A percentile compares a stretch with the other conserved stretches of the same genome.
These are phyloP conservation scores for Nematopogon swammerdamellus DNA, from an alignment of 2,888 invertebrate species.

Conservation along the genomic window DNA sequence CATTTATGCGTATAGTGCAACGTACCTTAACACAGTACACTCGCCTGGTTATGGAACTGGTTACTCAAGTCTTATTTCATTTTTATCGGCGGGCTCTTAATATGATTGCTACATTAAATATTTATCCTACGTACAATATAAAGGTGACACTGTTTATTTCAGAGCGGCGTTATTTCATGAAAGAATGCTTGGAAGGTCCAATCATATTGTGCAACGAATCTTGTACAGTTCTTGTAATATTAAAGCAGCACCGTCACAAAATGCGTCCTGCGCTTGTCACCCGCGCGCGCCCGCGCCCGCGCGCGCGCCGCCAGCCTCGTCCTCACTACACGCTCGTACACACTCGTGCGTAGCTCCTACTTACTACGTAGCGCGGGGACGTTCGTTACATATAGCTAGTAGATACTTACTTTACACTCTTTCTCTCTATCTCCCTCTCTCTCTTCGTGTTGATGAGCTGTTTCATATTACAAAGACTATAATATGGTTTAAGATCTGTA, in stretches of 20 bases:
- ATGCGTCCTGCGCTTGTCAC: no score
- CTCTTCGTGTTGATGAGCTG: conserved; percentile 24
- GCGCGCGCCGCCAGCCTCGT: no score
- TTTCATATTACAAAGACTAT: conserved; percentile 55
- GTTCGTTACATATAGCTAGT: no score
- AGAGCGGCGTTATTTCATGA: conserved; percentile 32
- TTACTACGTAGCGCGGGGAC: no score
- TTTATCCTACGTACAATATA: conserved; percentile 33
- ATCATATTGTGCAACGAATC: conserved; percentile 58
- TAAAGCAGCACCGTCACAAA: conserved; percentile 51
- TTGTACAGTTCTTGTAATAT: conserved; percentile 57
- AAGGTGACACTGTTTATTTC: conserved; percentile 46
- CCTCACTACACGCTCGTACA: no score
- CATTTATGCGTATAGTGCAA: conserved; percentile 55
- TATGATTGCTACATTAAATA: conserved; percentile 14
- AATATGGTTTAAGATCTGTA: conserved; percentile 27
- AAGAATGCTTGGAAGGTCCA: conserved; percentile 54
- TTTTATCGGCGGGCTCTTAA: conserved; percentile 20
- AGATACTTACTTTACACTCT: no score
- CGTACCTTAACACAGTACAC: conserved; percentile 40
- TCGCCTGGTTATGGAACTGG: conserved; percentile 46
- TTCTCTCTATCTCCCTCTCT: no score
- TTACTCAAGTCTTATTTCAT: conserved; percentile 17
- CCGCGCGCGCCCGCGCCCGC: no score
- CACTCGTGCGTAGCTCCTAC: no score